A percentile compares a stretch with the other conserved stretches of the same genome.
phyloP scores from a whole-genome alignment of 2,113 vertebrate genomes.

The Zootoca vivipara region DNA sequence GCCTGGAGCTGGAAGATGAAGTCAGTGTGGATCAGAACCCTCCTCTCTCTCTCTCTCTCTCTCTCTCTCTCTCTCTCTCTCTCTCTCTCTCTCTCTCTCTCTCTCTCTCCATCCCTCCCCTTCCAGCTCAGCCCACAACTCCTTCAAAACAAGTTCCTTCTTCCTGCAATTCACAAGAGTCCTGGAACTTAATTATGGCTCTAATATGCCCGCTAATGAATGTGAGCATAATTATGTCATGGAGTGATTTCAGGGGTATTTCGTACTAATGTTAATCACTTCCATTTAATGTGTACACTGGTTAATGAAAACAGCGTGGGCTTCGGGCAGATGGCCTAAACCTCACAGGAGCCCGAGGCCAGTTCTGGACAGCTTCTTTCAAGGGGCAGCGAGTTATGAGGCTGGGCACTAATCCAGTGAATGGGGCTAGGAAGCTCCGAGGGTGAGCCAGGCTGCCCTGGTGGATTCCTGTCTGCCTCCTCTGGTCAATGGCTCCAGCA shows the following conservation, averaged over 20 bases:
- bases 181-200: slow-evolving; percentile 58
- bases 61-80: too few species aligned
- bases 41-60: too few species aligned
- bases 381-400: neutral
- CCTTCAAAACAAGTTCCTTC: slow-evolving; percentile 20
- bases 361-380: neutral
- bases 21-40: too few species aligned
- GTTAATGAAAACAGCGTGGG: slow-evolving; percentile 20
- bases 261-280: slow-evolving; percentile 51
- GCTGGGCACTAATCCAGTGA: neutral
- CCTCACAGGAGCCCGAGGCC: neutral
- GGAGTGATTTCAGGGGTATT: slow-evolving; percentile 54
- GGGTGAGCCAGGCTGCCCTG: too few species aligned
- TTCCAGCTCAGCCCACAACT: neutral
- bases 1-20: too few species aligned
- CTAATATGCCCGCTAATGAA: slow-evolving; percentile 64
- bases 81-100: too few species aligned
- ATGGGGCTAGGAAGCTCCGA: neutral
- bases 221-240: slow-evolving; percentile 54
- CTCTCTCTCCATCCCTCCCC: neutral
- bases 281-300: slow-evolving; percentile 30
- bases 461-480: too few species aligned
- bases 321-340: neutral
- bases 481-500: too few species aligned
- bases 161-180: slow-evolving; percentile 17